Percentiles rank a stretch among this genome's conserved stretches.
phyloP scores from a whole-genome alignment of 2,113 vertebrate species.

The Anthoscopus minutus region DNA sequence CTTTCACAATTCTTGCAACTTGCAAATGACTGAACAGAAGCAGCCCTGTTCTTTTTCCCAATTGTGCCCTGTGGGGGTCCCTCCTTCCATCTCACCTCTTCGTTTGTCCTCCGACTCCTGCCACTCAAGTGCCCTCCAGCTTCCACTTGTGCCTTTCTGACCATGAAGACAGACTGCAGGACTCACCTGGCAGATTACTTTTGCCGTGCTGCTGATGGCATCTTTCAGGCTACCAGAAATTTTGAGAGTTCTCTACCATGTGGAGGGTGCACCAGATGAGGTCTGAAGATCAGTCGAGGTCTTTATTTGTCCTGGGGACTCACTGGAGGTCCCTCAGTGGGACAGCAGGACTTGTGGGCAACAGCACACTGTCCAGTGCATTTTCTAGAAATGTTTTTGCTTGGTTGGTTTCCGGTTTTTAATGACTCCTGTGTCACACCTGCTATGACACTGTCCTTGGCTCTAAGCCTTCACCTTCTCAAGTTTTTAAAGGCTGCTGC shows the following conservation, averaged over 20 bases:
- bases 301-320: not conserved
- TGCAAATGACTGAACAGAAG: not conserved
- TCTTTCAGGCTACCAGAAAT: not conserved
- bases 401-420: not conserved
- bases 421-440: not conserved
- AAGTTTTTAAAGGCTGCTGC: not conserved
- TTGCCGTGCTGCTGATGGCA: not conserved
- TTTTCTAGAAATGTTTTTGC: not conserved
- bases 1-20: not conserved
- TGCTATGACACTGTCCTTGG: not conserved
- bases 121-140: not conserved
- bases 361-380: not conserved
- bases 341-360: not conserved
- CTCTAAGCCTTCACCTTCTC: not conserved
- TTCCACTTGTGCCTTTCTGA: not conserved
- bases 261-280: not conserved
- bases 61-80: not conserved
- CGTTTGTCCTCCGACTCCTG: not conserved
- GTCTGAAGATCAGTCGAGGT: not conserved
- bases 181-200: not conserved
- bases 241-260: not conserved
- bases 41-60: not conserved
- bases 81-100: not conserved
- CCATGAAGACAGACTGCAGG: not conserved
- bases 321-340: rapidly evolving